Evolutionary conservation across 2,113 vertebrate species (phyloP).

Genomic region (Ranitomeya imitator): DNA sequence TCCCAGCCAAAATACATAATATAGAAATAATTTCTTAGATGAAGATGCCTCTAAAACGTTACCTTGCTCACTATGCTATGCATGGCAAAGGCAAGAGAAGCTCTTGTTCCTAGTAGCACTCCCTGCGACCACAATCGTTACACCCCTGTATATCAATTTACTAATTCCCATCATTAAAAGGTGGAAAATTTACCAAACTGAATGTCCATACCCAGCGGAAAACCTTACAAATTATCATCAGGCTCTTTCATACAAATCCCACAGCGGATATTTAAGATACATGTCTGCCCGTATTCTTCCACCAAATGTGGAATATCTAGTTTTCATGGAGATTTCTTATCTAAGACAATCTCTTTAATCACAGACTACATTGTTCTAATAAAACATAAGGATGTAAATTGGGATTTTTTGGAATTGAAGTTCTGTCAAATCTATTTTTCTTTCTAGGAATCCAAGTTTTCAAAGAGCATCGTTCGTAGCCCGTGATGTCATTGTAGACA

Average conservation of each 20-base stretch:
- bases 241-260: background rate
- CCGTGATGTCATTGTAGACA: constrained; percentile 31
- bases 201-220: background rate
- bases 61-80: too few species aligned
- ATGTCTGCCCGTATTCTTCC: background rate
- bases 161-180: background rate
- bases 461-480: background rate
- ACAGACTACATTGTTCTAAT: background rate
- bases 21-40: too few species aligned
- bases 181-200: background rate
- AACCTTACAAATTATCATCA: background rate
- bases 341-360: constrained; percentile 2
- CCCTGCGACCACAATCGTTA: too few species aligned
- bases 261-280: background rate
- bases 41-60: too few species aligned
- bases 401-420: background rate
- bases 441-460: constrained; percentile 1
- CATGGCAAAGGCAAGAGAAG: too few species aligned
- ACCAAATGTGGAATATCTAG: background rate
- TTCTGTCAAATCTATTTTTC: background rate
- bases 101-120: too few species aligned
- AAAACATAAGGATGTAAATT: background rate
- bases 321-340: constrained; percentile 1
- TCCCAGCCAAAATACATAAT: too few species aligned
- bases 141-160: background rate